phyloP scores from a whole-genome alignment of 2,797 vertebrate genomes.

The Todus mexicanus region DNA sequence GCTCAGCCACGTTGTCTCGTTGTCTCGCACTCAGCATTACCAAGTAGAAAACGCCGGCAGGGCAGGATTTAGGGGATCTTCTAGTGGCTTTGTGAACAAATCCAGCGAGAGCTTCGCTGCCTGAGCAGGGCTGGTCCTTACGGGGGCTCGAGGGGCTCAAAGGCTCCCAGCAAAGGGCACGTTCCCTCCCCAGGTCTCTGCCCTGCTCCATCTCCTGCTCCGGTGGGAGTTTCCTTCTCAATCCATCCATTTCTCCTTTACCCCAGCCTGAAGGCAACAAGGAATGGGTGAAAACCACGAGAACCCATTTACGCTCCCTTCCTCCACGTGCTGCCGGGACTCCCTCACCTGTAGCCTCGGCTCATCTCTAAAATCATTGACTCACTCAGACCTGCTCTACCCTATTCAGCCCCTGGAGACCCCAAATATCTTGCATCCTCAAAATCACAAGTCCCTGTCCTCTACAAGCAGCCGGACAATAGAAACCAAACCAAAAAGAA shows the following conservation, averaged over 20 bases:
- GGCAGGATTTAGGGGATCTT: neutral
- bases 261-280: neutral
- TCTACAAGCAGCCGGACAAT: neutral
- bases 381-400: neutral
- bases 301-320: neutral
- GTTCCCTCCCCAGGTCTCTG: neutral
- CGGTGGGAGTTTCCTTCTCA: neutral
- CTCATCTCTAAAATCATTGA: accelerated
- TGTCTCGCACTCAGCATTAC: accelerated
- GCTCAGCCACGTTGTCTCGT: accelerated
- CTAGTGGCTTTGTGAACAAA: neutral
- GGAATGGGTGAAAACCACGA: neutral
- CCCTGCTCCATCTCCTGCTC: neutral
- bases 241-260: neutral
- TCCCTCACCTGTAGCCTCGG: neutral
- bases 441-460: neutral
- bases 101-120: accelerated
- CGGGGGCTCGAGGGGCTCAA: accelerated
- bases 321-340: neutral
- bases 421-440: neutral
- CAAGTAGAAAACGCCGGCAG: neutral
- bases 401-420: neutral
- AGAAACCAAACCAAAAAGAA: neutral
- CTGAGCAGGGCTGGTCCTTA: neutral
- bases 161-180: neutral